Evolutionary conservation across 2,797 vertebrate species (phyloP).

Genomic region (Xenentodon cancila): DNA sequence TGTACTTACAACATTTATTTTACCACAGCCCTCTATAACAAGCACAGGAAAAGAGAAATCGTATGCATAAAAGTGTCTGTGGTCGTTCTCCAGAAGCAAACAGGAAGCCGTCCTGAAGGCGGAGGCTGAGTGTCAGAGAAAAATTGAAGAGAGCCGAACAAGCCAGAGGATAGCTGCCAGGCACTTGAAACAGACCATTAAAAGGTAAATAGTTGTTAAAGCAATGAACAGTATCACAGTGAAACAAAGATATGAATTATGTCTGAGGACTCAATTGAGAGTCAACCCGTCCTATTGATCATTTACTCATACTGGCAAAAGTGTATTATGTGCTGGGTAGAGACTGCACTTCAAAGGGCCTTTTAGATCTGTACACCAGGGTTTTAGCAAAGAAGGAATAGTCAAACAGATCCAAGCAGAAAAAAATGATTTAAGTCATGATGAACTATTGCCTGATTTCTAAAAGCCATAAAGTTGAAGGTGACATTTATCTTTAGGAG

Average conservation of each 20-base stretch:
- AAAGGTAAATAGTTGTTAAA: slow-evolving; percentile 78
- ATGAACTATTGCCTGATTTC: too few relatives aligned
- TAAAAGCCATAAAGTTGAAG: too few relatives aligned
- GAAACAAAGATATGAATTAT: slow-evolving; percentile 15
- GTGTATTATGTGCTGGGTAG: slow-evolving; percentile 3
- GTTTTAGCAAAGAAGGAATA: slow-evolving; percentile 2
- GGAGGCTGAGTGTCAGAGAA: slow-evolving; percentile 70
- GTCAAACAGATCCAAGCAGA: slow-evolving; percentile 2
- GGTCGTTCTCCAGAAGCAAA: slow-evolving; percentile 71
- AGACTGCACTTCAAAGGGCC: not conserved
- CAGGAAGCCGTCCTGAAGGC: slow-evolving; percentile 57
- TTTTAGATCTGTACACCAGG: slow-evolving; percentile 1
- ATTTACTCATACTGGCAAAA: slow-evolving; percentile 2
- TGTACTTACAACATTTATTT: not conserved
- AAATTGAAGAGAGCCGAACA: slow-evolving; percentile 71
- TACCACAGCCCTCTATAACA: not conserved
- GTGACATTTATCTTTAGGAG: too few relatives aligned
- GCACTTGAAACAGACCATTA: slow-evolving; percentile 86
- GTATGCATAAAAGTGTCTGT: slow-evolving; percentile 14
- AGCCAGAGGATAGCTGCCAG: slow-evolving; percentile 76
- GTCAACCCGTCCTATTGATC: slow-evolving; percentile 26
- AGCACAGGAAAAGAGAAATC: not conserved
- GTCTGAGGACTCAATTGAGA: slow-evolving; percentile 9
- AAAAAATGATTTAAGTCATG: not conserved
- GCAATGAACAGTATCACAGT: slow-evolving; percentile 11